Evolutionary conservation across 2,797 vertebrate genomes (phyloP), one percentile per base, ranked within the genome.

Genomic region (Garrulus glandarius): DNA sequence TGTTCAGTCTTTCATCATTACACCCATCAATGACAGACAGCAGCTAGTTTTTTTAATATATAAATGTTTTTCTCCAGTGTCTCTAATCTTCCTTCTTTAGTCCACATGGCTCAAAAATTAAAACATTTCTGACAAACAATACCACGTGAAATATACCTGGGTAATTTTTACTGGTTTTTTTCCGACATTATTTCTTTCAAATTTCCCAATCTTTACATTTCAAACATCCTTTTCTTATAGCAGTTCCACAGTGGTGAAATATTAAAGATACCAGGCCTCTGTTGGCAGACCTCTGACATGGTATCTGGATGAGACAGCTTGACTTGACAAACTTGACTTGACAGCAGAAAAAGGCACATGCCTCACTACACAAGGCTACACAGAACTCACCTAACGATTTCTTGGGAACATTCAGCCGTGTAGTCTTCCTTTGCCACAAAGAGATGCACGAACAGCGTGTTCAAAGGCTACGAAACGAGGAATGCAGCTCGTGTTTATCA

Each of bases 401-500:
- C 98, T 83, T 98, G 98, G 43, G 95, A 95, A 93, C 98, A 97
- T 34, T 96, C 97, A 21, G 92, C 13, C 4, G 97, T 88, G 30
- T 98, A 98, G 70, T 96, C 94, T 1, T 98, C 84, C 93, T 98
- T 97, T 1, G 99, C 97, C 98, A 99, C 99, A 56, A 99, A 99
- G 41, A 99, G 98, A 93, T 99, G 99, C 96, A 99, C 68, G 95
- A 99, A 99, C 64, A 99, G 97, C 0, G 99, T 99, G 96, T 99
- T 99, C 94, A 99, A 72, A 43, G 99, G 98, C 99, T 99, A 96
- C 59, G 30, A 91, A 74, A 79, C 1, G 26, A 93, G 92, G 52
- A 63, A 61, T 37, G 2, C 15, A 93, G 23, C 19, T 63, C 49
- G 15, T 14, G 32, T 20, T 89, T 41, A 26, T 63, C 63, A 53